phyloP scores from a whole-genome alignment of 2,888 invertebrate genomes.

The Hymenopus coronatus region DNA sequence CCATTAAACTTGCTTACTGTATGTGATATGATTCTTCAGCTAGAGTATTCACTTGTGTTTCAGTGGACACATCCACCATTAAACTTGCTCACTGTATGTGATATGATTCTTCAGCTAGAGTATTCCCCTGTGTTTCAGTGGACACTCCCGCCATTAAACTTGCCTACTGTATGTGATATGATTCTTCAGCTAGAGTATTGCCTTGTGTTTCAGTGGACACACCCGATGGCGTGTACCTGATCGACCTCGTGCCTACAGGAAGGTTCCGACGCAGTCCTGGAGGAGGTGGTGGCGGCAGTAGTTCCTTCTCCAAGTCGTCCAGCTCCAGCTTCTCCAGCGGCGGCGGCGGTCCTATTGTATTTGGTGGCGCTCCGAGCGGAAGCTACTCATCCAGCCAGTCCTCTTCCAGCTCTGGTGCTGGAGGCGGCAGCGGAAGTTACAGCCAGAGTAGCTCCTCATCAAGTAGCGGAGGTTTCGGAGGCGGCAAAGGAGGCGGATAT shows the following conservation, averaged over 20 bases:
- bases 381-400: not conserved
- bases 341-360: too few species aligned
- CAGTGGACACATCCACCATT: too few species aligned
- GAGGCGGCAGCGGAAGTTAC: not conserved
- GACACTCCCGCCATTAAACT: too few species aligned
- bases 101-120: too few species aligned
- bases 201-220: not conserved
- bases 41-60: too few species aligned
- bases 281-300: not conserved
- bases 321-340: not conserved
- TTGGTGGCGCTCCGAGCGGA: not conserved
- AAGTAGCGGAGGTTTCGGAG: not conserved
- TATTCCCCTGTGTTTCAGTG: too few species aligned
- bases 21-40: too few species aligned
- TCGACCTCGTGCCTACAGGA: not conserved
- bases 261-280: not conserved
- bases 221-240: not conserved
- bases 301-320: not conserved
- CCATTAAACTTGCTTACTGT: too few species aligned
- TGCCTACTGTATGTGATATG: too few species aligned
- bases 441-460: slow-evolving; percentile 1
- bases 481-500: not conserved
- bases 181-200: too few species aligned
- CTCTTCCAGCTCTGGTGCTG: not conserved
- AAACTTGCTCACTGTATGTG: too few species aligned